Base-by-base conservation (phyloP, 2,797 vertebrate species). In the Gephyroberyx darwinii region DNA sequence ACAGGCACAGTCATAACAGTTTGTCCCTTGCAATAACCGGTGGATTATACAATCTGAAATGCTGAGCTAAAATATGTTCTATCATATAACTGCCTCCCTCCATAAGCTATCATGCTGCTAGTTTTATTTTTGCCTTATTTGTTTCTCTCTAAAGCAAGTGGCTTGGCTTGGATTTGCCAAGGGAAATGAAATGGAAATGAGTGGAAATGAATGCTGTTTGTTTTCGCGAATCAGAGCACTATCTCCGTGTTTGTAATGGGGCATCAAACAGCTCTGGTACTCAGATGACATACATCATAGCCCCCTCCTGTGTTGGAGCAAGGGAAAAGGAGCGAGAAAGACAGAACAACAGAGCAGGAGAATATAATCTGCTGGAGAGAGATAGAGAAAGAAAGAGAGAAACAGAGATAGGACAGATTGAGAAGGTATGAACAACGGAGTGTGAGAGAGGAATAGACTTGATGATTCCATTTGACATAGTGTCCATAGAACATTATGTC, bases 171-270 rank as follows among this genome's bases (percentile, higher is more conserved):
- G 58, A 72, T 57, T 67, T 81, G 69, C 84, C 65, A 55, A 12
- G 20, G 80, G 73, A 83, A 87, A 78, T 75, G 64, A 66, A 71
- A 81, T 83, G 65, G 81, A 88, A 86, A 87, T 70, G 71, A 75
- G 20, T 33, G 56, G 68, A 73, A 84, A 86, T 59, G 54, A 82
- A 74, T 8, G 31, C 58, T 70, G 76, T 83, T 83, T 83, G 86
- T 84, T 85, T 77, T 76, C 61, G 74, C 61, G 54, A 86, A 78
- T 83, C 69, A 26, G 22, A 71, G 67, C 55, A 64, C 66, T 74
- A 76, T 69, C 64, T 61, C 56, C 56, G 26, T 74, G 60, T 76
- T 79, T 82, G 69, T 78, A 85, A 86, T 65, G 57, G 59, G 52
- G 53, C 58, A 71, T 79, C 61, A 80, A 66, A 77, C 76, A 63